These are phyloP conservation scores for Pemphigus obesinymphae DNA, from an alignment of 1,140 invertebrate species.

Conservation along the genomic window DNA sequence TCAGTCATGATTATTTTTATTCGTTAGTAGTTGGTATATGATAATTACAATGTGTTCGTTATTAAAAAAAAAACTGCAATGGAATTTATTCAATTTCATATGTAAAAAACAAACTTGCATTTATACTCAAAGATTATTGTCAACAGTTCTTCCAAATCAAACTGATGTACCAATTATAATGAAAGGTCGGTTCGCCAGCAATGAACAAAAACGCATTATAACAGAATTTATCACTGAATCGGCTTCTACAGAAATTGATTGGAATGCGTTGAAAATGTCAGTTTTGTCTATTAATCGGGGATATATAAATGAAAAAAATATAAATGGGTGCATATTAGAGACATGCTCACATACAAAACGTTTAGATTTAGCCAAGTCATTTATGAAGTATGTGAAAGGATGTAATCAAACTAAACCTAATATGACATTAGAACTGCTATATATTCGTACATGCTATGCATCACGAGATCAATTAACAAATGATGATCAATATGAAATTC, in stretches of 20 bases:
- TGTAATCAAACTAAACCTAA: background rate
- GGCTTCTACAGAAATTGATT: background rate
- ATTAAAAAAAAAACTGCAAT: background rate
- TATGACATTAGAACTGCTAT: background rate
- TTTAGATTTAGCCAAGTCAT: conserved; percentile 22
- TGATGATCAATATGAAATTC: background rate
- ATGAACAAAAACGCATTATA: conserved; percentile 22
- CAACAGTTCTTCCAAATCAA: background rate
- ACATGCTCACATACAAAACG: background rate
- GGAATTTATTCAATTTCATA: background rate
- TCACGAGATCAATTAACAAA: background rate
- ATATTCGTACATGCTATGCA: conserved; percentile 4
- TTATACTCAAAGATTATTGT: background rate
- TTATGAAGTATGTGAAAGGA: conserved; percentile 24
- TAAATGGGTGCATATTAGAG: conserved; percentile 34
- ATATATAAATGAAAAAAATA: conserved; percentile 32
- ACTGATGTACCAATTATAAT: background rate
- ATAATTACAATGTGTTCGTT: background rate
- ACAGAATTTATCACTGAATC: background rate
- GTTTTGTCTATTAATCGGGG: conserved; percentile 13
- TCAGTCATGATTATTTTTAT: background rate
- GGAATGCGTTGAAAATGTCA: background rate
- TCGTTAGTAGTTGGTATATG: background rate
- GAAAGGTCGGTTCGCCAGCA: background rate
- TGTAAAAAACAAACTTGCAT: background rate